Base-by-base conservation (phyloP, 2,797 vertebrate species). In the Anabas testudineus region DNA sequence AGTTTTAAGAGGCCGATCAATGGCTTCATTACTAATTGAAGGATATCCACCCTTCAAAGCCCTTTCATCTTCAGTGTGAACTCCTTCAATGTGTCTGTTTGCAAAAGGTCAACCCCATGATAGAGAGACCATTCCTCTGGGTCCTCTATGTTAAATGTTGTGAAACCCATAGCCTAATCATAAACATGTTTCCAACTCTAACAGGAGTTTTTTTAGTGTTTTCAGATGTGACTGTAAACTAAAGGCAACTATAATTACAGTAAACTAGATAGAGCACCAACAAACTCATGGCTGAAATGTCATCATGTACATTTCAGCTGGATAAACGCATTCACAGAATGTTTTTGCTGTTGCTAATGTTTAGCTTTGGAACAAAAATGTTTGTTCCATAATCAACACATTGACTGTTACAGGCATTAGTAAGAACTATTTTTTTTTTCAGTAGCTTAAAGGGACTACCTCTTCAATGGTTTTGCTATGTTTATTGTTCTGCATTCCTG, bases 21-120 rank as follows among this genome's bases (percentile, higher is more conserved):
- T 90, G 78, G 67, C 76, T 73, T 91, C 88, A 92, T 93, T 88
- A 91, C 81, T 93, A 90, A 94, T 91, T 89, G 69, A 94, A 86
- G 73, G 62, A 72, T 67, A 78, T 87, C 82, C 70, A 82, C 63
- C 66, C 60, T 65, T 85, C 76, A 83, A 81, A 86, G 85, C 66
- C 62, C 79, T 90, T 92, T 93, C 81, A 92, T 92, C 82, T 74
- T 67, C 58, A 78, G 81, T 74, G 70, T 57, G 73, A 87, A 85
- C 68, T 80, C 69, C 83, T 88, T 82, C 69, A 78, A 47, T 78
- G 81, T 63, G 79, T 55, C 63, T 59, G 77, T 84, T 67, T 14
- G 26, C 41, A 74, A 88, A 92, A 91, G 90, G 90, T 91, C 90
- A 76, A 56, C 57, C 78, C 67, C 30, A 28, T 26, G 46, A 55